Conservation (phyloP, 2,113 vertebrate species). For the Muscicapa adusta region DNA sequence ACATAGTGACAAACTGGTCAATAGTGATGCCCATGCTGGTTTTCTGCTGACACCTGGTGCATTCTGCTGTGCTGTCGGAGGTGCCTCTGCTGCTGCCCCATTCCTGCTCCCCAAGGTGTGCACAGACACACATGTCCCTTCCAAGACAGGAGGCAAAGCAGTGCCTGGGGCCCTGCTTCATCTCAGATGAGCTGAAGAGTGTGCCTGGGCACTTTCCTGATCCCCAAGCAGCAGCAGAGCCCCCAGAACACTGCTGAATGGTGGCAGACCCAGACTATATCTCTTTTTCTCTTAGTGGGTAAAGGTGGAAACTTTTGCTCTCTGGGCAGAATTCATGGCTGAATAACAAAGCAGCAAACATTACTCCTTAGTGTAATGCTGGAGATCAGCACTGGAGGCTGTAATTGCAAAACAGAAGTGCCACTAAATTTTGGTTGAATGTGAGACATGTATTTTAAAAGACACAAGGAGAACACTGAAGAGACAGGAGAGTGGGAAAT, state of each 20-base stretch:
- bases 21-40: not conserved
- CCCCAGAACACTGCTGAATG: fast-evolving
- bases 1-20: fast-evolving
- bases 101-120: not conserved
- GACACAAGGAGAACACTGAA: not conserved
- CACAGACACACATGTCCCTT: not conserved
- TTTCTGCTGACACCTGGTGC: not conserved
- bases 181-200: not conserved
- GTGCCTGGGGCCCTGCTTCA: not conserved
- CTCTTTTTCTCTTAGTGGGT: not conserved
- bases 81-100: not conserved
- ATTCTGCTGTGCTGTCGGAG: not conserved
- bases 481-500: not conserved
- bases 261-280: not conserved
- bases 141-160: not conserved
- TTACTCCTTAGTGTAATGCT: not conserved
- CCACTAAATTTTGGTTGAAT: not conserved
- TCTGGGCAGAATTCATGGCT: not conserved
- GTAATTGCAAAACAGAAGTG: not conserved
- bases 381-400: not conserved
- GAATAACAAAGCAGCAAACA: not conserved
- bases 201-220: not conserved
- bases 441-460: not conserved
- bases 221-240: not conserved
- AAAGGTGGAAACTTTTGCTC: not conserved